phyloP scores from a whole-genome alignment of 2,888 invertebrate genomes.

The Phalangium opilio region DNA sequence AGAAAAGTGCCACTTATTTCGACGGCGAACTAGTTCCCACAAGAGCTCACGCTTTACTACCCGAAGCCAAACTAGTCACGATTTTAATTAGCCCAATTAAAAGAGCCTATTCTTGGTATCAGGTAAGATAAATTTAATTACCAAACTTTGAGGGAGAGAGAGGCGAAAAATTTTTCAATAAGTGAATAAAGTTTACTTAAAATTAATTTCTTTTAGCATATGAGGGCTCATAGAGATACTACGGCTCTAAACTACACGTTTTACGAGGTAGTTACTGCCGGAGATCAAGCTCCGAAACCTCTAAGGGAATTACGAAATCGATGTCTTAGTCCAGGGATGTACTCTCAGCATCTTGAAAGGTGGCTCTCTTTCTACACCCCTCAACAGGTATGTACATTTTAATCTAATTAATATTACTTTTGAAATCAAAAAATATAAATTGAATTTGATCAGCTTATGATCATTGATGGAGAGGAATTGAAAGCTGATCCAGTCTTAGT shows the following conservation, averaged over 20 bases:
- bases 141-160: no score
- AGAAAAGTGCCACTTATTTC: constrained; percentile 98
- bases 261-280: constrained; percentile 64
- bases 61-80: constrained; percentile 67
- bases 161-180: no score
- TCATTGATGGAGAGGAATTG: constrained; percentile 85
- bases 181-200: no score
- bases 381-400: constrained; percentile 38
- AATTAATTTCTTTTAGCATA: constrained; percentile 44
- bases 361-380: constrained; percentile 86
- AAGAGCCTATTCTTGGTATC: constrained; percentile 84
- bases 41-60: constrained; percentile 73
- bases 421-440: neutral
- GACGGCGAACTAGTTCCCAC: constrained; percentile 85
- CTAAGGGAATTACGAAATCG: constrained; percentile 54
- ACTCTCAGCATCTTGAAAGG: constrained; percentile 84
- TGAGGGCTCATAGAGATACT: constrained; percentile 74
- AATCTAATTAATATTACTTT: neutral
- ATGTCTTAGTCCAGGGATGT: constrained; percentile 89
- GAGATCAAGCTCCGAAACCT: constrained; percentile 28
- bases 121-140: no score
- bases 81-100: constrained; percentile 41
- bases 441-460: constrained; percentile 48
- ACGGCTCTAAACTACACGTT: constrained; percentile 83
- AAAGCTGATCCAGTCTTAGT: constrained; percentile 77